Conservation (phyloP, 2,797 vertebrate species). For the Pelochelys cantorii region DNA sequence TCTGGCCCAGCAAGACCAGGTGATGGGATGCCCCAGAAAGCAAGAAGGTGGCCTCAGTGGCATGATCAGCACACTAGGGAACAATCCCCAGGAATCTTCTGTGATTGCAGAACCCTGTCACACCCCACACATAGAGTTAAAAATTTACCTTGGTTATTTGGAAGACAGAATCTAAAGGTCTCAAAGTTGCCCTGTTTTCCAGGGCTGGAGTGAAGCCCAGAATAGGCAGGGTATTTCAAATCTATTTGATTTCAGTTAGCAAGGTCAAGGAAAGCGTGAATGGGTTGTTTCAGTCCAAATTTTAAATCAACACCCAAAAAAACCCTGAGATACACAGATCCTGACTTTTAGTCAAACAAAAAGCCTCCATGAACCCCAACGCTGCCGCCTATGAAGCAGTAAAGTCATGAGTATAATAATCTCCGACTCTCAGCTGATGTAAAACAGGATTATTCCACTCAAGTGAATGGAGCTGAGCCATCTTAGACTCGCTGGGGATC, state of each 20-base stretch:
- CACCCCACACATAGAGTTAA: background rate
- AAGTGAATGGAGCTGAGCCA: background rate
- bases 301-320: background rate
- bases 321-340: rapidly evolving
- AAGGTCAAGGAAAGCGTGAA: background rate
- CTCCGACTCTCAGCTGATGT: background rate
- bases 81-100: no score
- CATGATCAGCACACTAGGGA: no score
- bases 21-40: no score
- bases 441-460: background rate
- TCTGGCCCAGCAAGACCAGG: no score
- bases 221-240: background rate
- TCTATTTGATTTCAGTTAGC: background rate
- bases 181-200: background rate
- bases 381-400: rapidly evolving
- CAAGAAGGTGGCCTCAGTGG: no score
- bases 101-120: no score
- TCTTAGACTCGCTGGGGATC: background rate
- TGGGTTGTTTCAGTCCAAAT: rapidly evolving
- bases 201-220: background rate
- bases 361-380: background rate
- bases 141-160: background rate
- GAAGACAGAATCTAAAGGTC: background rate
- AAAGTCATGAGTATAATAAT: background rate
- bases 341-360: background rate